phyloP scores from a whole-genome alignment of 2,797 vertebrate genomes.

The Gymnoscopelus microlampas region DNA sequence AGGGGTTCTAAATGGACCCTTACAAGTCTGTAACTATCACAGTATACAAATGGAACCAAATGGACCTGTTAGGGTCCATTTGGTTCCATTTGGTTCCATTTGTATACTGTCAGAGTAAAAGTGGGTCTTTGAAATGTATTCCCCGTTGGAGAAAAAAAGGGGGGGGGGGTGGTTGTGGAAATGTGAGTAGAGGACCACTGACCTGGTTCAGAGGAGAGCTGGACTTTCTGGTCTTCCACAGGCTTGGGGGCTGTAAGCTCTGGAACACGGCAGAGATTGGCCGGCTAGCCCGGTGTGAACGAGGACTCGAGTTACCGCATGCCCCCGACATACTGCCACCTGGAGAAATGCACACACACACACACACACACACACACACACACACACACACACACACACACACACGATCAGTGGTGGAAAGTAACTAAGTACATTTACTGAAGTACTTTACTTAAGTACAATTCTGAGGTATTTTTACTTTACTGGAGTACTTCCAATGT shows the following conservation, averaged over 20 bases:
- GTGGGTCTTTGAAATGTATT: no score
- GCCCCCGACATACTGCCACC: slow-evolving; percentile 78
- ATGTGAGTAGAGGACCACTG: not conserved
- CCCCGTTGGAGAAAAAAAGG: no score
- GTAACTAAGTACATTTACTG: no score
- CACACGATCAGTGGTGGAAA: not conserved
- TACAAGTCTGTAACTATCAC: no score
- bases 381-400: not conserved
- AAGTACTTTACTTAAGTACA: no score
- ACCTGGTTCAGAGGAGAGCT: slow-evolving; percentile 90
- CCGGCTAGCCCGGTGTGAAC: slow-evolving; percentile 84
- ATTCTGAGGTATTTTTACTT: no score
- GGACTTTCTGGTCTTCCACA: slow-evolving; percentile 93
- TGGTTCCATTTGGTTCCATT: no score
- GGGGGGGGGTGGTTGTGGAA: no score
- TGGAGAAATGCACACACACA: slow-evolving; percentile 51
- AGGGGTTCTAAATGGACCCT: slow-evolving; percentile 1
- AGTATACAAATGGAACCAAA: no score
- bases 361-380: not conserved
- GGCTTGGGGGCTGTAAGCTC: slow-evolving; percentile 89
- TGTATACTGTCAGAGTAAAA: no score
- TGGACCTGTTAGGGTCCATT: no score
- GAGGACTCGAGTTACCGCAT: slow-evolving; percentile 86
- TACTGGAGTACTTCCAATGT: no score
- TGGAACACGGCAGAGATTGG: slow-evolving; percentile 95